Evolutionary conservation across 2,113 vertebrate species (phyloP).

Genomic region (Acinonyx jubatus): DNA sequence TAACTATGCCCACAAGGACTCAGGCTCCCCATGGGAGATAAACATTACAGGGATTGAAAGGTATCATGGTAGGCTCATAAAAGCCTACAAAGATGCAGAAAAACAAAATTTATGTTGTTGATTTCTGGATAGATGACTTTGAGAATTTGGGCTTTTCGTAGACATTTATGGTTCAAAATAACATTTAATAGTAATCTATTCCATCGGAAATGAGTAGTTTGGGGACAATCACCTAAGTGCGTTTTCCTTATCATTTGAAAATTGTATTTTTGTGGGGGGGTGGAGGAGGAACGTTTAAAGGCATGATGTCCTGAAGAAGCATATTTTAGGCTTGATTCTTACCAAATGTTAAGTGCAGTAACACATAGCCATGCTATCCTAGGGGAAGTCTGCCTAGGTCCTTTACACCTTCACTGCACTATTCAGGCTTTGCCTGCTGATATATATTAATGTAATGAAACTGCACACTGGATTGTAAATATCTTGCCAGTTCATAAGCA

Average conservation of each 20-base stretch:
- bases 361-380: not conserved
- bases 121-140: not conserved
- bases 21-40: not conserved
- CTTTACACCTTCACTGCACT: not conserved
- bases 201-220: not conserved
- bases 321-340: not conserved
- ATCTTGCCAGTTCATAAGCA: not conserved
- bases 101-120: not conserved
- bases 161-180: not conserved
- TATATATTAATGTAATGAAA: not conserved
- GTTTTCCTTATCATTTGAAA: slow-evolving; percentile 40
- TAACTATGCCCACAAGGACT: not conserved
- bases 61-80: not conserved
- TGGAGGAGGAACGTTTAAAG: not conserved
- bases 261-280: not conserved
- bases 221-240: not conserved
- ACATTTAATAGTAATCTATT: not conserved
- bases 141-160: not conserved
- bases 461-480: not conserved
- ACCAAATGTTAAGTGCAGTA: not conserved
- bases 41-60: not conserved
- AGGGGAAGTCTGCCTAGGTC: not conserved
- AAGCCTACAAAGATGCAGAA: not conserved
- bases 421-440: not conserved
- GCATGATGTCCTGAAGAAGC: not conserved